Evolutionary conservation across 2,797 vertebrate species (phyloP), one percentile per base, ranked within the genome.

Genomic region (Enteromius radiatus): DNA sequence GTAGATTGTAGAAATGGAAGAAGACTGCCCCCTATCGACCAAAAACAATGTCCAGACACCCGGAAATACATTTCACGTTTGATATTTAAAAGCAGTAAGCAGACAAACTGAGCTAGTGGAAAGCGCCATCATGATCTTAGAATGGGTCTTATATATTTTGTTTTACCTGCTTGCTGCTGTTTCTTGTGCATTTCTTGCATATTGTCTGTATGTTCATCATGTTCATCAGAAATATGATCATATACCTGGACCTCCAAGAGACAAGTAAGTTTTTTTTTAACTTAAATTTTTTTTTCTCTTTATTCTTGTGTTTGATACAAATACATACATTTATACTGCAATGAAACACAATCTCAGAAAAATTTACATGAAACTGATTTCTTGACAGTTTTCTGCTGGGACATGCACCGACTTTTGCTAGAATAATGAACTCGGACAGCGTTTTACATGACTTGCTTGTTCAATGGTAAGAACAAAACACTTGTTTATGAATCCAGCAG

Each of bases 171-270:
- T 91, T 2, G 21, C 90, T 12, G 2, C 90, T 0, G 2, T 87
- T 52, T 78, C 86, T 1, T 9, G 92, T 0, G 90, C 93, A 15
- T 94, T 93, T 76, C 70, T 93, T 6, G 87, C 92, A 4, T 96
- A 92, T 86, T 96, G 96, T 84, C 81, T 94, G 80, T 97, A 96
- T 70, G 31, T 98, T 31, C 86, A 88, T 19, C 86, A 92, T 83
- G 45, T 92, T 71, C 97, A 97, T 68, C 76, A 90, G 86, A 96
- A 96, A 82, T 97, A 95, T 84, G 97, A 97, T 87, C 92, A 95
- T 91, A 96, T 97, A 82, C 97, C 97, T 43, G 94, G 96, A 78
- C 91, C 96, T 21, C 96, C 96, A 59, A 93, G 96, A 88, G 92
- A 93, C 90, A 96, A 92, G 96, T 97, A 87, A n/a, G n/a, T n/a